Evolutionary conservation across 2,113 vertebrate species (phyloP).

Genomic region (Syngnathoides biaculeatus): DNA sequence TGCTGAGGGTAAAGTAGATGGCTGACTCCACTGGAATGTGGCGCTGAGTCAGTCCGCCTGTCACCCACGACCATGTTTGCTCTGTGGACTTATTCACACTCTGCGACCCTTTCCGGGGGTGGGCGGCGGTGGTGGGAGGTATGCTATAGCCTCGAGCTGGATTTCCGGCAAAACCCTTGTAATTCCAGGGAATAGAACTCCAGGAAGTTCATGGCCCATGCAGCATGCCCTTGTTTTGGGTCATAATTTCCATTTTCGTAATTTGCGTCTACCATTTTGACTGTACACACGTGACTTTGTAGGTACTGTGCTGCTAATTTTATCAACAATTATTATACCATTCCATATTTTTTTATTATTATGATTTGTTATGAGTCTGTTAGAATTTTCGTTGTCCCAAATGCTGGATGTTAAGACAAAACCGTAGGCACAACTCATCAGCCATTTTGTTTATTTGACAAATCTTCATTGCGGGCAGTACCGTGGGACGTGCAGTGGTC

Average conservation of each 20-base stretch:
- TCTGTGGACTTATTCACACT: slow-evolving; percentile 71
- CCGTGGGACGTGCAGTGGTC: too few relatives aligned
- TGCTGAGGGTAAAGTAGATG: slow-evolving; percentile 63
- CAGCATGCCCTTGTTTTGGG: slow-evolving; percentile 30
- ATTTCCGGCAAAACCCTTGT: slow-evolving; percentile 63
- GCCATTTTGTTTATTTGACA: too few relatives aligned
- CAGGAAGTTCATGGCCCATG: slow-evolving; percentile 41
- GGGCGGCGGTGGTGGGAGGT: slow-evolving; percentile 45
- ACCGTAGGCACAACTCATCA: too few relatives aligned
- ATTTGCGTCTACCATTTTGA: not conserved
- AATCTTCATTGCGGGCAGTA: too few relatives aligned
- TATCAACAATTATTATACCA: not conserved
- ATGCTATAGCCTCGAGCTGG: slow-evolving; percentile 67
- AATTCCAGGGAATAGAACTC: slow-evolving; percentile 57
- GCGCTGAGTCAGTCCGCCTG: slow-evolving; percentile 75
- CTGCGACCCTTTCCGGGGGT: slow-evolving; percentile 46
- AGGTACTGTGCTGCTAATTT: not conserved
- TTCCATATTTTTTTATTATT: not conserved
- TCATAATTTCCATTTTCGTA: slow-evolving; percentile 5
- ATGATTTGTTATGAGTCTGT: too few relatives aligned
- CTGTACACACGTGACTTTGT: not conserved
- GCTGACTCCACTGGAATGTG: slow-evolving; percentile 76
- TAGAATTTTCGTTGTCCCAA: too few relatives aligned
- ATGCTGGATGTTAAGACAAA: too few relatives aligned
- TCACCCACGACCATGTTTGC: slow-evolving; percentile 63